These are phyloP conservation scores for Nesogale talazaci DNA, from an alignment of 2,113 vertebrate genomes.

Conservation along the genomic window DNA sequence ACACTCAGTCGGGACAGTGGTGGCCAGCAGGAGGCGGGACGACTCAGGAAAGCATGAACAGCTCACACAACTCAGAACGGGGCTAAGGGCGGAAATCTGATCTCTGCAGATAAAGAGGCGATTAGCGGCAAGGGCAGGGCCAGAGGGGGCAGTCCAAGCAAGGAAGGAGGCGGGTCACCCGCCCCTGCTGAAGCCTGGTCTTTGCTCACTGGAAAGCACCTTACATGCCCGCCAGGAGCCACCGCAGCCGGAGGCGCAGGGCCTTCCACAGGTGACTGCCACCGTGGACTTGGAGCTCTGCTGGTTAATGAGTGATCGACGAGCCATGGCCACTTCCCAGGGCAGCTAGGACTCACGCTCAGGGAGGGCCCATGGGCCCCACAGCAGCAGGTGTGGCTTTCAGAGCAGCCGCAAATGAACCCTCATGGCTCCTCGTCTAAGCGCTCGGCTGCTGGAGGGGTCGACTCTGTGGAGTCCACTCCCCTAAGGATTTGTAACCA, in stretches of 20 bases:
- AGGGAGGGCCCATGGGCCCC: too few relatives aligned
- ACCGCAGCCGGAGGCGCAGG: too few relatives aligned
- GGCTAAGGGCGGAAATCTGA: neutral
- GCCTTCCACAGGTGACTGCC: neutral
- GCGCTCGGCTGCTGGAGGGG: too few relatives aligned
- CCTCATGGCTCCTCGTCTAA: too few relatives aligned
- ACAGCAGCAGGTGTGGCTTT: too few relatives aligned
- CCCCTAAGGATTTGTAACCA: too few relatives aligned
- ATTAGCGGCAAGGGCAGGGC: neutral
- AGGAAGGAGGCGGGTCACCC: too few relatives aligned
- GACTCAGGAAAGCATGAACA: too few relatives aligned
- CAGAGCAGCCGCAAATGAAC: too few relatives aligned
- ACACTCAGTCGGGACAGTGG: too few relatives aligned
- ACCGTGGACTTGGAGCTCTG: neutral
- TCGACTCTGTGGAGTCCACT: too few relatives aligned
- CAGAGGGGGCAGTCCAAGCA: neutral
- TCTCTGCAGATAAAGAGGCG: neutral
- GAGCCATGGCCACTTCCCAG: neutral
- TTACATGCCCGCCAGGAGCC: neutral
- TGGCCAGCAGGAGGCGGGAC: too few relatives aligned
- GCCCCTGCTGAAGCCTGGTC: neutral
- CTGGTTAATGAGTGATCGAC: conserved; percentile 6
- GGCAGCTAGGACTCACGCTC: neutral
- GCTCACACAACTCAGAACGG: neutral
- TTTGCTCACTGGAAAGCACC: neutral